Base-by-base conservation (phyloP, 2,113 vertebrate species). In the Lycocorax pyrrhopterus region DNA sequence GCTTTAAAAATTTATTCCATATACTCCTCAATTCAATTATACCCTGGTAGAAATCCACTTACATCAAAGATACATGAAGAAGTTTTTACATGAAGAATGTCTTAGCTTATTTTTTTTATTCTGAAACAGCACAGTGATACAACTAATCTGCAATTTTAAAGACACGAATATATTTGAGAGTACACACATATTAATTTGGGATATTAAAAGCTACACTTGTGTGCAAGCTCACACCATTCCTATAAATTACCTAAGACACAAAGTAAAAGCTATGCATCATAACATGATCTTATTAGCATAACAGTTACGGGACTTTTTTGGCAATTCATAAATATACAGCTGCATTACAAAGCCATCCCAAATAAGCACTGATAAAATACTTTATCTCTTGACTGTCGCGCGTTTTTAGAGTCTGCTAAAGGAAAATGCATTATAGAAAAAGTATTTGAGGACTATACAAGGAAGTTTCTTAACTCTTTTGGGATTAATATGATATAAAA, bases 281-380 rank as follows among this genome's bases (percentile, higher is more conserved):
- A 89, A 81, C 0, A 0, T 30, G 44, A 64, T 51, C 58, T 68
- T 52, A 72, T 44, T 17, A 66, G 11, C 10, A 4, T 58, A 72
- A 82, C 39, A 27, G 16, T 30, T 60, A 76, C 0, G 1, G 32
- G n/a, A 83, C 53, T 29, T 53, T 43, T 90, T 43, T 52, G 29
- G 62, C n/a, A 84, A 78, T 52, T 89, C 37, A 75, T 64, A 87
- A 91, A 94, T 73, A 39, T 20, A 84, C 32, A 87, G 41, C 7
- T 89, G n/a, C 56, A 52, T 56, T 74, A 72, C 22, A 71, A 95
- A 89, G 35, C 11, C 29, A 71, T 63, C 30, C 46, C 25, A 86
- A 88, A 78, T 18, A 72, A 71, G 33, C 5, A 4, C 1, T 44
- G 59, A 67, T 41, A 75, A 89, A 87, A 80, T 51, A 68, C 12